Percentiles rank a stretch among this genome's conserved stretches.
phyloP scores from a whole-genome alignment of 1,140 invertebrate species.

The Ceratitis capitata region DNA sequence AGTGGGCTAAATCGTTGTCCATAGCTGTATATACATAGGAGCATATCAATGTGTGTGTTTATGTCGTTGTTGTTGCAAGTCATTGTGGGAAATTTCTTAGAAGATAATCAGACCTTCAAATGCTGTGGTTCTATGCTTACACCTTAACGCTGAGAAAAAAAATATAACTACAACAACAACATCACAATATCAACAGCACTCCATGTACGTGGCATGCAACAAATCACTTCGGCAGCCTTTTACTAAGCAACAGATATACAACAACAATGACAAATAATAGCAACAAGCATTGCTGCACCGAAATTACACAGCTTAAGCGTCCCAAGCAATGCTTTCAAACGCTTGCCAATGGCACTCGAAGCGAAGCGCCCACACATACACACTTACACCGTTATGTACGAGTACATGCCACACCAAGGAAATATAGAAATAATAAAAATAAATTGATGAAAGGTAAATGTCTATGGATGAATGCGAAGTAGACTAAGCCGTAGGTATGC shows the following conservation, averaged over 20 bases:
- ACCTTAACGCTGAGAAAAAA: neutral
- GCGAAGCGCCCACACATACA: too few species aligned
- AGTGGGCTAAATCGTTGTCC: too few species aligned
- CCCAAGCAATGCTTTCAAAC: neutral
- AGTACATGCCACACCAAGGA: neutral
- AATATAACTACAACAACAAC: neutral
- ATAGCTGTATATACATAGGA: neutral
- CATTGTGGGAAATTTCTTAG: neutral
- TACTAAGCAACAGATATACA: neutral
- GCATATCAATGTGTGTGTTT: neutral
- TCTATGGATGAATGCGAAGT: neutral
- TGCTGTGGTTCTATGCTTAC: neutral
- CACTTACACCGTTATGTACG: too few species aligned
- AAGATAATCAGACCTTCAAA: slow-evolving; percentile 1
- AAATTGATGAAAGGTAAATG: neutral
- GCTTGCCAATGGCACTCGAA: neutral
- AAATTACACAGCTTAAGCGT: neutral
- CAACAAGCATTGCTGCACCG: neutral
- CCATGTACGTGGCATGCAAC: neutral
- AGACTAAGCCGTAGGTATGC: neutral
- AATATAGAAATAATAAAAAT: slow-evolving; percentile 4
- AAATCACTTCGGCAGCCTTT: neutral
- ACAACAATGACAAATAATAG: neutral
- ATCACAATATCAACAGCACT: neutral
- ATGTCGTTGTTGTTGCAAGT: neutral